Evolutionary conservation across 1,140 invertebrate genomes (phyloP).

Genomic region (Vanessa atalanta): DNA sequence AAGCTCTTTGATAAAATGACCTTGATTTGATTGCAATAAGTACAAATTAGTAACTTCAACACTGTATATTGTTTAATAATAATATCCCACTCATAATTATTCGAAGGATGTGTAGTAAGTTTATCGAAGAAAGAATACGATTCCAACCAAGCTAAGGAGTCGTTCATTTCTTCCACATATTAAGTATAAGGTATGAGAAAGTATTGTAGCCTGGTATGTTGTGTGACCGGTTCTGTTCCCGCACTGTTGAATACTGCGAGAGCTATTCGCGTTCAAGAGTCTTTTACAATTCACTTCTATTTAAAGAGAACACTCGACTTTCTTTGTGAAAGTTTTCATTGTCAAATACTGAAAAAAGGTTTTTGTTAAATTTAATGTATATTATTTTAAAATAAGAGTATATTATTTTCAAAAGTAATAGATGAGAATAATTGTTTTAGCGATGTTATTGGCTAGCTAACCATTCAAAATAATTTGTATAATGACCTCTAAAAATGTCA

Average conservation of each 20-base stretch:
- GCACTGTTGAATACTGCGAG: background rate
- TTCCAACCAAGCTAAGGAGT: background rate
- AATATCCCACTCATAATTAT: no score
- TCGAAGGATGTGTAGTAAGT: background rate
- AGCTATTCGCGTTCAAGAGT: constrained; percentile 2
- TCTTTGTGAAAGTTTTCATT: constrained; percentile 6
- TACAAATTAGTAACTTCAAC: background rate
- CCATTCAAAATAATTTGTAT: background rate
- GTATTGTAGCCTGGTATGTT: background rate
- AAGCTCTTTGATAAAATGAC: background rate
- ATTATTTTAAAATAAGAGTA: background rate
- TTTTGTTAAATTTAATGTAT: background rate
- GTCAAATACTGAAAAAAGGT: background rate
- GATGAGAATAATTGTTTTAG: no score
- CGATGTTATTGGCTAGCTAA: no score
- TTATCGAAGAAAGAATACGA: background rate
- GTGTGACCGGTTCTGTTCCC: background rate
- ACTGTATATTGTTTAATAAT: no score
- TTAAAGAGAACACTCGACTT: constrained; percentile 21
- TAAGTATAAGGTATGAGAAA: background rate
- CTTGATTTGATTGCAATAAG: background rate
- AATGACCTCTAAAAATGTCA: background rate
- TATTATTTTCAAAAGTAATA: no score
- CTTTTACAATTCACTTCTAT: constrained; percentile 14
- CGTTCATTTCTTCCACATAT: background rate